These are phyloP conservation scores for Vulpes ferrilata DNA, from an alignment of 2,113 vertebrate genomes.

Conservation along the genomic window DNA sequence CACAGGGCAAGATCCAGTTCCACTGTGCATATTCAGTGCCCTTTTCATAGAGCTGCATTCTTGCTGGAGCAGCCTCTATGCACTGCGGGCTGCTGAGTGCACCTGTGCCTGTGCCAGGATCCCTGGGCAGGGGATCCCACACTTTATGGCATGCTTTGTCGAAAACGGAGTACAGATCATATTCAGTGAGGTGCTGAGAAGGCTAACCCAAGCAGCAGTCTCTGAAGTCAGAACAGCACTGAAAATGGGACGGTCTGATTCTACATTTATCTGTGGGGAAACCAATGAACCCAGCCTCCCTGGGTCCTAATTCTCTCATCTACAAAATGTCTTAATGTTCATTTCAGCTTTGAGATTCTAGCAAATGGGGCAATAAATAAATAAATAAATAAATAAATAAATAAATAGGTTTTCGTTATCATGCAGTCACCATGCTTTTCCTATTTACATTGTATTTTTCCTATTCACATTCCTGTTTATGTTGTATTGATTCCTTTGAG, in stretches of 20 bases:
- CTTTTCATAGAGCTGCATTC: not conserved
- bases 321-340: not conserved
- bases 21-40: accelerated
- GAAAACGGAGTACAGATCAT: accelerated
- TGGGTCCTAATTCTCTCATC: not conserved
- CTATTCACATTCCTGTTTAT: not conserved
- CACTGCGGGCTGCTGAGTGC: not conserved
- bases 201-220: not conserved
- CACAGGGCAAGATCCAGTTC: not conserved
- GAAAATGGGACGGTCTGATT: not conserved
- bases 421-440: not conserved
- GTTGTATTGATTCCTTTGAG: not conserved
- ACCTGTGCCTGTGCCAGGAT: not conserved
- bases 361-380: not conserved
- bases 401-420: not conserved
- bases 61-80: not conserved
- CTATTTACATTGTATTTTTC: not conserved
- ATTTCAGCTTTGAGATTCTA: not conserved
- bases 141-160: not conserved
- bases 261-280: not conserved
- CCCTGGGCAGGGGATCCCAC: not conserved
- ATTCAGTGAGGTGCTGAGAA: not conserved
- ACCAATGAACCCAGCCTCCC: not conserved
- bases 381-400: not conserved
- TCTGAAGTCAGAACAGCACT: not conserved